phyloP scores from a whole-genome alignment of 1,140 invertebrate species.

The Drosophila melanica region DNA sequence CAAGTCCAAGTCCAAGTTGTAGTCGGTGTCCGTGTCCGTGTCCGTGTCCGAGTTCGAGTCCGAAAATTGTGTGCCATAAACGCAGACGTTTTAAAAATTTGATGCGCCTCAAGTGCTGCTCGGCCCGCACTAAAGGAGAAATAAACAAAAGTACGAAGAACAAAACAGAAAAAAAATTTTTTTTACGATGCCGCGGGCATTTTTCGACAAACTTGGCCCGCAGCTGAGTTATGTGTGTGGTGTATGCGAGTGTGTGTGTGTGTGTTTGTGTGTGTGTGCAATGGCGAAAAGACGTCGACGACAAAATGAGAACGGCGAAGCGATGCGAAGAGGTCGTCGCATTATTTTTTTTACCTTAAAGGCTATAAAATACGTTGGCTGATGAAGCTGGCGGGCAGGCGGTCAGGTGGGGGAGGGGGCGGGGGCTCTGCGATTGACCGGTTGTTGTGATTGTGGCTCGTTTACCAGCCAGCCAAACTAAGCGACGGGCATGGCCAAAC shows the following conservation, averaged over 20 bases:
- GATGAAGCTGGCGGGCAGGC: conserved; percentile 6
- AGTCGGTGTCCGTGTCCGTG: conserved; percentile 14
- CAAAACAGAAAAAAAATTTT: conserved; percentile 67
- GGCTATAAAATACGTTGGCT: conserved; percentile 78
- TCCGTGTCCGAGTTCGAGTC: conserved; percentile 26
- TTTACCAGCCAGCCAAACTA: conserved; percentile 24
- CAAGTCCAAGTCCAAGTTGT: conserved; percentile 30
- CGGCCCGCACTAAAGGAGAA: conserved; percentile 75
- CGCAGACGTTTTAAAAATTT: conserved; percentile 81
- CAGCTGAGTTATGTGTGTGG: conserved; percentile 76
- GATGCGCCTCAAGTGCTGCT: conserved; percentile 75
- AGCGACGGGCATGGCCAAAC: conserved; percentile 32
- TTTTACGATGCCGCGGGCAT: conserved; percentile 56
- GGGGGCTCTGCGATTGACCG: conserved; percentile 49
- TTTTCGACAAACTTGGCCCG: conserved; percentile 77
- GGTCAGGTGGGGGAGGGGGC: conserved; percentile 11
- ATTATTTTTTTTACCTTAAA: conserved; percentile 78
- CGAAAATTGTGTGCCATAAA: conserved; percentile 81
- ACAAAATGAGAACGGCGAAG: conserved; percentile 40
- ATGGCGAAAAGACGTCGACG: conserved; percentile 42
- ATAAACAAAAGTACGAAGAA: conserved; percentile 82
- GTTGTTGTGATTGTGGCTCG: conserved; percentile 42
- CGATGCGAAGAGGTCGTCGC: conserved; percentile 47
- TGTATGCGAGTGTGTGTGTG: conserved; percentile 12
- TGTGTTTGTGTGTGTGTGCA: conserved; percentile 29